Percentiles rank a stretch among this genome's conserved stretches.
Evolutionary conservation across 2,113 vertebrate genomes (phyloP).

Genomic region (Monopterus albus): DNA sequence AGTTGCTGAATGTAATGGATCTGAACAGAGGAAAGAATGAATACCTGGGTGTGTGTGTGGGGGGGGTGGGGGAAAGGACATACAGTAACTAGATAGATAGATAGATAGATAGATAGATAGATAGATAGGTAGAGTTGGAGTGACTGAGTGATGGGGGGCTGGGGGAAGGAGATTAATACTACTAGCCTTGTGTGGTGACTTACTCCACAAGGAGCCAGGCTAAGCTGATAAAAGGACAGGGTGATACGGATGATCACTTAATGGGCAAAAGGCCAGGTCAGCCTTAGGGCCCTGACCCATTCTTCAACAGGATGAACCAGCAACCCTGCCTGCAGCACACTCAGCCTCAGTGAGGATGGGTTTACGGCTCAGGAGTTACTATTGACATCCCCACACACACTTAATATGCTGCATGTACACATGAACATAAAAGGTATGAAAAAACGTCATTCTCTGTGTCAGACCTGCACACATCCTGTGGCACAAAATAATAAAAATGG

Average conservation of each 20-base stretch:
- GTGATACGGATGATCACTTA: constrained; percentile 72
- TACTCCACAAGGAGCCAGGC: constrained; percentile 65
- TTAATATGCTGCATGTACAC: neutral
- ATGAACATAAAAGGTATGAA: neutral
- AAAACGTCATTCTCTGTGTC: neutral
- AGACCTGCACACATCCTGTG: neutral
- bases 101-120: no score
- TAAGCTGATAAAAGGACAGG: constrained; percentile 76
- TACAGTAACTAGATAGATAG: neutral
- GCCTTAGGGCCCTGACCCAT: constrained; percentile 67
- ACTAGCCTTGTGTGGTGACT: constrained; percentile 59
- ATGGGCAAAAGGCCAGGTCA: constrained; percentile 72
- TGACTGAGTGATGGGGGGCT: no score
- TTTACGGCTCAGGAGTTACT: constrained; percentile 74
- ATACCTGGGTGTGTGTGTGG: constrained; percentile 36
- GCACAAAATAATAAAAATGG: neutral
- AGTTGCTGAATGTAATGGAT: constrained; percentile 79
- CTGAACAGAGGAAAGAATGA: constrained; percentile 54
- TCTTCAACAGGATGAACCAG: constrained; percentile 76
- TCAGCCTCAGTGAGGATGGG: constrained; percentile 63
- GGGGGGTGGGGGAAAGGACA: constrained; percentile 5
- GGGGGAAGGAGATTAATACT: constrained; percentile 54
- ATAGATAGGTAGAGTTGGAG: constrained; percentile 6
- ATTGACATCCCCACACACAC: constrained; percentile 52
- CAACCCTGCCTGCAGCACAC: constrained; percentile 63